phyloP scores from a whole-genome alignment of 2,113 vertebrate genomes.

The Corythoichthys haematopterus region DNA sequence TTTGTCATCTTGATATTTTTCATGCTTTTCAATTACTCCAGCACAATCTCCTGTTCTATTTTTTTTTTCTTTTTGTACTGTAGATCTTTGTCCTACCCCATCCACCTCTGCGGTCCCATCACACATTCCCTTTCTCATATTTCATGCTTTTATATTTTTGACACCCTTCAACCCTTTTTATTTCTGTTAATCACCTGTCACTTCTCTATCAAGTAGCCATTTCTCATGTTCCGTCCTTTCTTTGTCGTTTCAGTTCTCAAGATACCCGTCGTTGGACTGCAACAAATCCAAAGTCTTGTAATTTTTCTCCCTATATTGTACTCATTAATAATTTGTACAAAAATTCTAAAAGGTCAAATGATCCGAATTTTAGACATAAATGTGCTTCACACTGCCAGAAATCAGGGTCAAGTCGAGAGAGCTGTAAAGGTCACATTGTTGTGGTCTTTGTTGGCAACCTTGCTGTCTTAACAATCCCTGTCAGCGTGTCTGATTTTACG shows the following conservation, averaged over 20 bases:
- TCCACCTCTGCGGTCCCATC: neutral
- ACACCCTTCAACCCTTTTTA: conserved; percentile 12
- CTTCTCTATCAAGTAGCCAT: neutral
- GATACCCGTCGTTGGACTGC: conserved; percentile 17
- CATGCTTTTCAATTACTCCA: neutral
- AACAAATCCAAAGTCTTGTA: neutral
- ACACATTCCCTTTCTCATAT: conserved; percentile 4
- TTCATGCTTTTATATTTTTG: conserved; percentile 9
- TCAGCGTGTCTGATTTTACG: neutral
- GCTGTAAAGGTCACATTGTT: conserved; percentile 1
- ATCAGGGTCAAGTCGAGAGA: neutral
- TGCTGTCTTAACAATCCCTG: conserved; percentile 3
- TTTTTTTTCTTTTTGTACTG: neutral
- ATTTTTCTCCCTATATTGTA: neutral
- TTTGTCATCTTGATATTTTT: neutral
- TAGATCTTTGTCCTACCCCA: neutral
- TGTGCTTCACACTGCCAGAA: neutral
- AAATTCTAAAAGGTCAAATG: neutral
- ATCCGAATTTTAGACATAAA: neutral
- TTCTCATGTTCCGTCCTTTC: conserved; percentile 13
- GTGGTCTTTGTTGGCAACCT: neutral
- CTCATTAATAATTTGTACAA: neutral
- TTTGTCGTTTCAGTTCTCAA: neutral
- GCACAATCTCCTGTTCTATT: neutral
- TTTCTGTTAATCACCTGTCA: conserved; percentile 22